Percentiles rank a stretch among this genome's conserved stretches.
phyloP scores from a whole-genome alignment of 2,797 vertebrate species.

The Melanotaenia pygmaea region DNA sequence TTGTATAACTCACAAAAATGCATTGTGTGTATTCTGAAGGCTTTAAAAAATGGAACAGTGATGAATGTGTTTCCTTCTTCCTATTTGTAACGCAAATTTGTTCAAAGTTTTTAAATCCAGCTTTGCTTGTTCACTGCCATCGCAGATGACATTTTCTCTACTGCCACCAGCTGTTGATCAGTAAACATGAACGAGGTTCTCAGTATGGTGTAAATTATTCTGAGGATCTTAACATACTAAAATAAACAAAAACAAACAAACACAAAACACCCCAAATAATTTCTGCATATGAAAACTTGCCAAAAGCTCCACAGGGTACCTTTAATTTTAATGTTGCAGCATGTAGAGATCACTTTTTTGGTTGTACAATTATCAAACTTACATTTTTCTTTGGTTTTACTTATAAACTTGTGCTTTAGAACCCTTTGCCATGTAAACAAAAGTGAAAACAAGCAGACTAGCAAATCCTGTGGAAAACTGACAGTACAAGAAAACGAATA shows the following conservation, averaged over 20 bases:
- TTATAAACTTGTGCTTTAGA: neutral
- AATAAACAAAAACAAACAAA: no score
- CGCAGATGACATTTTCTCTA: neutral
- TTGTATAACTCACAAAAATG: conserved; percentile 1
- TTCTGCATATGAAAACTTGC: neutral
- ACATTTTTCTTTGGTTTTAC: neutral
- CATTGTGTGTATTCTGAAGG: neutral
- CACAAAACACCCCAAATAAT: neutral
- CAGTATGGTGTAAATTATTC: neutral
- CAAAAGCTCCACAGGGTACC: conserved; percentile 24
- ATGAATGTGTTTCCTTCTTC: neutral
- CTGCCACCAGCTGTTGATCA: neutral
- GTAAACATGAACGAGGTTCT: neutral
- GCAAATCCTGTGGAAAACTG: conserved; percentile 9
- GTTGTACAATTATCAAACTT: neutral
- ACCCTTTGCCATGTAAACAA: conserved; percentile 2
- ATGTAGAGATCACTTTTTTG: neutral
- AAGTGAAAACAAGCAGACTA: conserved; percentile 9
- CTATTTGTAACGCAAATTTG: neutral
- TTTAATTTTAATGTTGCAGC: conserved; percentile 16
- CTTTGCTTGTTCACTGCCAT: neutral
- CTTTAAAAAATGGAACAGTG: neutral
- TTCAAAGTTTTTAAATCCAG: neutral
- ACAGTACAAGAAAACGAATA: conserved; percentile 6
- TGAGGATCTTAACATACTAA: neutral